phyloP scores from a whole-genome alignment of 2,113 vertebrate species.

The Stigmatopora nigra region DNA sequence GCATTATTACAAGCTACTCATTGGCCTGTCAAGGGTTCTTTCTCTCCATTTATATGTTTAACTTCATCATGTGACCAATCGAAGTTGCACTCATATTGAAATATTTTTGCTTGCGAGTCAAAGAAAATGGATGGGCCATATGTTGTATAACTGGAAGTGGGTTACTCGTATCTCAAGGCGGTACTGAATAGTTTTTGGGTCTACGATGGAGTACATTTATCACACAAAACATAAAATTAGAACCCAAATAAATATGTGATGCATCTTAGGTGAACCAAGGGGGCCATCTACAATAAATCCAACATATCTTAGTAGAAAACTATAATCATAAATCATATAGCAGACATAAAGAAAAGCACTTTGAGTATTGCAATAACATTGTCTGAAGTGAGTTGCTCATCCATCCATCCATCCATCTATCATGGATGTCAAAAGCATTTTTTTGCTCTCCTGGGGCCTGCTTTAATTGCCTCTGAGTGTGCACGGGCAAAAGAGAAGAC shows the following conservation, averaged over 20 bases:
- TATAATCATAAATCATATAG: conserved; percentile 3
- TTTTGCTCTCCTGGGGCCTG: conserved; percentile 21
- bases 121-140: not conserved
- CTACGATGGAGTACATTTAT: not conserved
- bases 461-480: conserved; percentile 53
- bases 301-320: conserved; percentile 1
- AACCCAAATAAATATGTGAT: not conserved
- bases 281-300: not conserved
- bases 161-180: too few relatives aligned
- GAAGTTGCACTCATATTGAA: too few relatives aligned
- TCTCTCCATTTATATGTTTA: not conserved
- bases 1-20: not conserved
- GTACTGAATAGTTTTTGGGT: not conserved
- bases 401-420: conserved; percentile 54
- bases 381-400: conserved; percentile 48
- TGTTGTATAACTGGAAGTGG: not conserved
- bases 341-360: conserved; percentile 37
- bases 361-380: conserved; percentile 52
- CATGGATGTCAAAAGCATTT: conserved; percentile 52
- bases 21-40: not conserved
- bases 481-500: conserved; percentile 50
- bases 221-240: not conserved
- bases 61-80: not conserved
- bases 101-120: too few relatives aligned
- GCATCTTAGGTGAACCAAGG: not conserved